Evolutionary conservation across 2,888 invertebrate genomes (phyloP), one percentile per base, ranked within the genome.

Genomic region (Rutpela maculata): DNA sequence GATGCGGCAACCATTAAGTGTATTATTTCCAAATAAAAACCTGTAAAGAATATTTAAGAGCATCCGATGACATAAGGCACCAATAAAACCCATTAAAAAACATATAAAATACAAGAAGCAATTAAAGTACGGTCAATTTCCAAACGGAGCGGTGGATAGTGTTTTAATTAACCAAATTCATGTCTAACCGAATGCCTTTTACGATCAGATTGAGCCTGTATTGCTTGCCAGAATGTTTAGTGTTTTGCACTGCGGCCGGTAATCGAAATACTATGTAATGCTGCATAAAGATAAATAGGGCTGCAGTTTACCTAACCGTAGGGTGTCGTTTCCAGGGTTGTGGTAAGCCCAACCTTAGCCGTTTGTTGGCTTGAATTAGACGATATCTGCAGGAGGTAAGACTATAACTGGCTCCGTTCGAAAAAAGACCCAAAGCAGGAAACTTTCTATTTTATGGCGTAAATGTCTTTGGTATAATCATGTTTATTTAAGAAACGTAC

Each of bases 221-320:
- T 70, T 65, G 67, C 71, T 65, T 77, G 75, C 72, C 43, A 69
- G 72, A 70, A 74, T 83, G 85, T 88, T 87, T 86, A 87, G 84
- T 86, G 82, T 77, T 80, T 81, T 81, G 84, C 89, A 81, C 88
- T 84, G 87, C 86, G 85, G 88, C 84, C 86, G 87, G 86, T 89
- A 89, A 89, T 89, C 88, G 89, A 90, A 89, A 89, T 89, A 85
- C 87, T 86, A 85, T 89, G 89, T 89, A 87, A 85, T 86, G 83
- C 86, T 85, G 86, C 86, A 88, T 89, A 88, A 89, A 88, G 88
- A 89, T 89, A 88, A 89, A 88, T 87, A 87, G 88, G 79, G 84
- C 82, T 83, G 86, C 86, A 86, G 86, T 86, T 86, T 86, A 84
- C 85, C 82, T 83, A 86, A 85, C 88, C 81, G 81, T 86, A 81